phyloP scores from a whole-genome alignment of 1,140 invertebrate species.

The Mactra quadrangularis region DNA sequence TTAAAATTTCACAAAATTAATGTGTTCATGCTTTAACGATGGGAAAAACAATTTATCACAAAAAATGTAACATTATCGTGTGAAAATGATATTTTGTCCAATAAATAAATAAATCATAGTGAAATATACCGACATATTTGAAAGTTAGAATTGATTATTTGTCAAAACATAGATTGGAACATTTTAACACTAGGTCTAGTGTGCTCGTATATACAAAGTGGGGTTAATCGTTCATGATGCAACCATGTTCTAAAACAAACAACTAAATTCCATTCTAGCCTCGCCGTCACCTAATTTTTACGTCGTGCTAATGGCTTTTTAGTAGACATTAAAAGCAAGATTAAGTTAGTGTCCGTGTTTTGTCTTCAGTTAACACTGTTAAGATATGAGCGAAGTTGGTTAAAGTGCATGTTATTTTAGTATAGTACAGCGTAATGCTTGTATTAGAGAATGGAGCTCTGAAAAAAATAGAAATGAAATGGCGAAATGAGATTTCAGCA shows the following conservation, averaged over 20 bases:
- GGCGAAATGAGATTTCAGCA: no score
- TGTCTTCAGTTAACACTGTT: no score
- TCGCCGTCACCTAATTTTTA: conserved; percentile 12
- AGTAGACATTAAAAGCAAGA: conserved; percentile 22
- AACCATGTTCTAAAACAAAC: conserved; percentile 17
- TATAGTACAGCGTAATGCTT: not conserved
- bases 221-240: conserved; percentile 38
- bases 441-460: no score
- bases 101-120: not conserved
- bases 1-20: no score
- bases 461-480: no score
- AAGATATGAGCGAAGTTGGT: not conserved
- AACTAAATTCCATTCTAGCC: conserved; percentile 23
- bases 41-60: no score
- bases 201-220: conserved; percentile 38
- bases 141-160: conserved; percentile 36
- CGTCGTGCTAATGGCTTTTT: conserved; percentile 34
- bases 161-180: conserved; percentile 35
- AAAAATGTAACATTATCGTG: no score
- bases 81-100: no score
- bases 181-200: conserved; percentile 23
- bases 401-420: not conserved
- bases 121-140: conserved; percentile 25
- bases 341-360: not conserved
- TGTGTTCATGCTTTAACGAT: no score